These are phyloP conservation scores for Hyperopisus bebe DNA, from an alignment of 2,113 vertebrate genomes.

Conservation along the genomic window DNA sequence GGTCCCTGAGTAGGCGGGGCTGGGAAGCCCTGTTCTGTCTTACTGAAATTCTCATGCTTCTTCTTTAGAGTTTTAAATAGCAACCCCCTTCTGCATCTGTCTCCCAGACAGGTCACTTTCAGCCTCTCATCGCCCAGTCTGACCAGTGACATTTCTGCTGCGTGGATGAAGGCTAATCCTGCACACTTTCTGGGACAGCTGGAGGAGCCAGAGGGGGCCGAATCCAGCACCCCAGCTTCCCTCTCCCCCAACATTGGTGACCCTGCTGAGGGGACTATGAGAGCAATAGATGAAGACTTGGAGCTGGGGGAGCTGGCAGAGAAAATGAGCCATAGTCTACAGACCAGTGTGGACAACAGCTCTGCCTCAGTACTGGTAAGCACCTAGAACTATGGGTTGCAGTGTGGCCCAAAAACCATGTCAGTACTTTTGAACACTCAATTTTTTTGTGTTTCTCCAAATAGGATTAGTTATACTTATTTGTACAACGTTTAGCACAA, in stretches of 20 bases:
- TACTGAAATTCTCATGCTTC: background rate
- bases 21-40: background rate
- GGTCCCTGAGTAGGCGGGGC: background rate
- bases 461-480: background rate
- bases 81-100: background rate
- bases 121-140: constrained; percentile 28
- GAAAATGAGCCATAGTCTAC: constrained; percentile 51
- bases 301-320: constrained; percentile 46
- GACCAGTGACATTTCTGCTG: background rate
- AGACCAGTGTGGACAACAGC: constrained; percentile 47
- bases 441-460: background rate
- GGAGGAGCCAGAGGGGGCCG: constrained; percentile 16
- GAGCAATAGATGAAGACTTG: constrained; percentile 27
- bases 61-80: background rate
- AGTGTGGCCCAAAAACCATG: background rate
- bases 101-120: constrained; percentile 37
- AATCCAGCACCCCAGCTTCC: background rate
- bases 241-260: background rate
- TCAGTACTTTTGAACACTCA: background rate
- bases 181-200: constrained; percentile 16
- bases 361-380: background rate
- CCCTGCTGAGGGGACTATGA: background rate
- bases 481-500: background rate
- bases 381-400: background rate
- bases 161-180: background rate